A percentile compares a stretch with the other conserved stretches of the same genome.
Evolutionary conservation across 2,113 vertebrate genomes (phyloP).

Genomic region (Grallaria varia): DNA sequence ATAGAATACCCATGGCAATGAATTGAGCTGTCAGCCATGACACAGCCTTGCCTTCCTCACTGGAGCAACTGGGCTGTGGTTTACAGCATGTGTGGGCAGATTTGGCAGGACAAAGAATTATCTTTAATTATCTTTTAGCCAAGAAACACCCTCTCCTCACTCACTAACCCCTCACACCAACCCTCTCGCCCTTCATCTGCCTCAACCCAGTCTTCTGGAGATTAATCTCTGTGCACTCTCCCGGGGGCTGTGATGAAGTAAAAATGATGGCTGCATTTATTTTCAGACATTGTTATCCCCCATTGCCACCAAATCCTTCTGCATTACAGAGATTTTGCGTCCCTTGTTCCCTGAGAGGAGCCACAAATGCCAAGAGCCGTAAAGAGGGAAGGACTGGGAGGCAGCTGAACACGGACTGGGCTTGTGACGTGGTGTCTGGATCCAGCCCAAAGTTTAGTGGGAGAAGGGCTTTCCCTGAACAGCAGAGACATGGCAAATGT

Average conservation of each 20-base stretch:
- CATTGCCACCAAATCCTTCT: neutral
- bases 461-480: neutral
- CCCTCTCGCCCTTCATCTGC: neutral
- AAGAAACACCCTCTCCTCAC: neutral
- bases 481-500: neutral
- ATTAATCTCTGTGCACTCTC: neutral
- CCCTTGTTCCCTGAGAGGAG: neutral
- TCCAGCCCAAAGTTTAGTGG: neutral
- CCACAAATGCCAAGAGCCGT: neutral
- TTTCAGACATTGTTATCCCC: neutral
- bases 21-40: neutral
- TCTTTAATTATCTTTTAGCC: neutral
- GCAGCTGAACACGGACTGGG: neutral
- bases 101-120: neutral
- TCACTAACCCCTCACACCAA: neutral
- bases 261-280: neutral
- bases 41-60: neutral
- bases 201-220: neutral
- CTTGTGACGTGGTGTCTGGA: neutral
- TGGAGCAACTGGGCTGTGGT: neutral
- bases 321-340: rapidly evolving
- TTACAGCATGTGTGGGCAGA: neutral
- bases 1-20: neutral
- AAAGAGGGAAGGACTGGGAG: neutral
- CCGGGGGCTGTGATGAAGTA: neutral